Percentiles rank a stretch among this genome's conserved stretches.
These are phyloP conservation scores for Argyresthia goedartella DNA, from an alignment of 2,888 invertebrate species.

Conservation along the genomic window DNA sequence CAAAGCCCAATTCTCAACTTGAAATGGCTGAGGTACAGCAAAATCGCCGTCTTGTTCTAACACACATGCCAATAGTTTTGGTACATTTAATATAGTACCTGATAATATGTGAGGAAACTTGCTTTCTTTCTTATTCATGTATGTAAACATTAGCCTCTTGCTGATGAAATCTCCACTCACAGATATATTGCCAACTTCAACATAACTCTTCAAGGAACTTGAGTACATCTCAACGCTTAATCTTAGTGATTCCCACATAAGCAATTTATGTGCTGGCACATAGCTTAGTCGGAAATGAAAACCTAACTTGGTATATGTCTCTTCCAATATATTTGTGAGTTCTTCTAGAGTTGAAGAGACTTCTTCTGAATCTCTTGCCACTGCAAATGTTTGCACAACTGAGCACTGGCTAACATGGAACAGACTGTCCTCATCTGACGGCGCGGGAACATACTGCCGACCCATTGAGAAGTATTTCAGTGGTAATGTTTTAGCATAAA, in stretches of 20 bases:
- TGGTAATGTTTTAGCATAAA: slow-evolving; percentile 75
- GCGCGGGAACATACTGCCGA: slow-evolving; percentile 73
- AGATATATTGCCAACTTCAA: slow-evolving; percentile 82
- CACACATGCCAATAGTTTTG: slow-evolving; percentile 78
- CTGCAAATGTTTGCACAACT: slow-evolving; percentile 75
- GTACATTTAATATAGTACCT: slow-evolving; percentile 81
- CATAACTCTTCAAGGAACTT: slow-evolving; percentile 68
- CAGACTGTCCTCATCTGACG: slow-evolving; percentile 56
- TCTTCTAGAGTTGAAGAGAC: slow-evolving; percentile 68
- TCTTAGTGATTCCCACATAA: slow-evolving; percentile 75
- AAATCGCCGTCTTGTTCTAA: slow-evolving; percentile 73
- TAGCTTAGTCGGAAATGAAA: slow-evolving; percentile 77
- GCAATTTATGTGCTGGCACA: slow-evolving; percentile 72
- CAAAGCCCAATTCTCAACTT: slow-evolving; percentile 33
- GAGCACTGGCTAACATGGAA: slow-evolving; percentile 80
- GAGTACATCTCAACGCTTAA: slow-evolving; percentile 83
- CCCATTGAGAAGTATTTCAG: slow-evolving; percentile 79
- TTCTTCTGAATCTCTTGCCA: slow-evolving; percentile 56
- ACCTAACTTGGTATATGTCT: slow-evolving; percentile 75
- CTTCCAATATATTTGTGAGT: slow-evolving; percentile 57
- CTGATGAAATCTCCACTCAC: slow-evolving; percentile 80
- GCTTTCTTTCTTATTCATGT: slow-evolving; percentile 67
- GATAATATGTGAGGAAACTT: slow-evolving; percentile 78
- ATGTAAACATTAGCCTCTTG: slow-evolving; percentile 81
- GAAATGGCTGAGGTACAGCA: slow-evolving; percentile 35